phyloP scores from a whole-genome alignment of 2,113 vertebrate genomes.

The Apodemus sylvaticus region DNA sequence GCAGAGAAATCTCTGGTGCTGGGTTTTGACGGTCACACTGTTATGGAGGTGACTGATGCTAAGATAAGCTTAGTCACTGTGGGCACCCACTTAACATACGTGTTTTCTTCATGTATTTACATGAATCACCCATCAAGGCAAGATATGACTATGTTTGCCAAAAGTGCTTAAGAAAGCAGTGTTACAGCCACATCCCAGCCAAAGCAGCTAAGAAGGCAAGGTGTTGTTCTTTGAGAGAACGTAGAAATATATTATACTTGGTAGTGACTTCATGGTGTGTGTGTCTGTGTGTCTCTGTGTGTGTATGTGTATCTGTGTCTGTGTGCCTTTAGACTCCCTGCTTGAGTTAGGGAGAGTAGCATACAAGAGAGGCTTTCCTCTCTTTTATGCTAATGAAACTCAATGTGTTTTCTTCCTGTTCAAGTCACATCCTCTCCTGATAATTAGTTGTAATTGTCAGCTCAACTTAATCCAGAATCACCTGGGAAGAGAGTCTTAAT shows the following conservation, averaged over 20 bases:
- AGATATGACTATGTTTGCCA: neutral
- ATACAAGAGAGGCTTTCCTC: neutral
- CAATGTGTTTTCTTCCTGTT: neutral
- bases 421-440: neutral
- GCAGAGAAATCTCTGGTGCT: neutral
- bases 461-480: neutral
- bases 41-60: neutral
- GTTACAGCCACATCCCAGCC: neutral
- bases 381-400: neutral
- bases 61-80: neutral
- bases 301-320: accelerated
- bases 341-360: neutral
- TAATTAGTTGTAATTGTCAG: neutral
- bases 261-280: neutral
- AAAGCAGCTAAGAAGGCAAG: neutral
- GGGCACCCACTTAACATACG: neutral
- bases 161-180: neutral
- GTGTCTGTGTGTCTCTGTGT: neutral
- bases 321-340: neutral
- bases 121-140: neutral
- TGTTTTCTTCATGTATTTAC: neutral
- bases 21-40: neutral
- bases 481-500: neutral
- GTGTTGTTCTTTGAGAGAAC: neutral
- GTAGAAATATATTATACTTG: neutral